phyloP scores from a whole-genome alignment of 1,140 invertebrate species.

The Leptopilina boulardi region DNA sequence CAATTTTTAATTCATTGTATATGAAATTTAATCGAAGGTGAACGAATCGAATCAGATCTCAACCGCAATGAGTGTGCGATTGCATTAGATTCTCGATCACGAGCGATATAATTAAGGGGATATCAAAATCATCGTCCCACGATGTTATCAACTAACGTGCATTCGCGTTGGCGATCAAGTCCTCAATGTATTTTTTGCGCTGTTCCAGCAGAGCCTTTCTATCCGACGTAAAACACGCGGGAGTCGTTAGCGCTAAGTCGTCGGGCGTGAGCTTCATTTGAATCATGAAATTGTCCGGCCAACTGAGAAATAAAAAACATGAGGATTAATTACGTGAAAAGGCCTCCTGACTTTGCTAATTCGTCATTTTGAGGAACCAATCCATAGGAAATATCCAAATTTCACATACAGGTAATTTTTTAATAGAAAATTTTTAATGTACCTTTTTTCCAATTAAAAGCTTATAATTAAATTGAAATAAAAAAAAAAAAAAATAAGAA shows the following conservation, averaged over 20 bases:
- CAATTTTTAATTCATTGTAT: slow-evolving; percentile 16
- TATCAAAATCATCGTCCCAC: slow-evolving; percentile 32
- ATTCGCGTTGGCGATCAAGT: slow-evolving; percentile 58
- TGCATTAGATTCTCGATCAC: slow-evolving; percentile 19
- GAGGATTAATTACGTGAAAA: slow-evolving; percentile 37
- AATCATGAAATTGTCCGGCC: slow-evolving; percentile 78
- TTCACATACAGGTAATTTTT: slow-evolving; percentile 17
- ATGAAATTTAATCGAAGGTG: slow-evolving; percentile 30
- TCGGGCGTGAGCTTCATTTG: slow-evolving; percentile 78
- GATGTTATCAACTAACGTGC: slow-evolving; percentile 48
- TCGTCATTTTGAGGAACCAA: neutral
- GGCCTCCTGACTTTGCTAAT: neutral
- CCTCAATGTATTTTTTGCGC: slow-evolving; percentile 59
- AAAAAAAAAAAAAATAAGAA: no score
- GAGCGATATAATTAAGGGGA: slow-evolving; percentile 22
- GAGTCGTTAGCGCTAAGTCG: slow-evolving; percentile 62
- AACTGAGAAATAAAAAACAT: slow-evolving; percentile 68
- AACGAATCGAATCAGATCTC: slow-evolving; percentile 24
- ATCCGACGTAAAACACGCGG: slow-evolving; percentile 57
- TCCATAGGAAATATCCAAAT: slow-evolving; percentile 1
- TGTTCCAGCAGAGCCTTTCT: slow-evolving; percentile 56
- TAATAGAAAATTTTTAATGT: neutral
- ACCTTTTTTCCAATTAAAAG: no score
- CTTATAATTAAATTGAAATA: no score
- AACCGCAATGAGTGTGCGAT: slow-evolving; percentile 24